These are phyloP conservation scores for Boleophthalmus pectinirostris DNA, from an alignment of 2,113 vertebrate species.

Conservation along the genomic window DNA sequence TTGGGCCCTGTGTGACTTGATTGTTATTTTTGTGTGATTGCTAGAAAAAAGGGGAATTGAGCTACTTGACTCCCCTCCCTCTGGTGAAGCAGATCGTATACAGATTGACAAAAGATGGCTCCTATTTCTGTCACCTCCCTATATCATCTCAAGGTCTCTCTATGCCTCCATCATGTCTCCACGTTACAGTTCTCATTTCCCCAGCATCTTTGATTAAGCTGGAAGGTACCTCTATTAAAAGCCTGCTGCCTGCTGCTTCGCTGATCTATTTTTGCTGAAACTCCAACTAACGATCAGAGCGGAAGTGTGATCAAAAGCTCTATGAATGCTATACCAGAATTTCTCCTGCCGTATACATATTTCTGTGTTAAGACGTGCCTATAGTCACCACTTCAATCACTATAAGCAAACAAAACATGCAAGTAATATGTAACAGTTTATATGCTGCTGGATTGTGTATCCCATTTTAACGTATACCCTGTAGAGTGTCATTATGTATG, in stretches of 20 bases:
- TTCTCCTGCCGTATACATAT: conserved; percentile 8
- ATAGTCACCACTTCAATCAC: conserved; percentile 39
- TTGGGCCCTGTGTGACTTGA: not conserved
- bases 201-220: conserved; percentile 54
- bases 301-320: conserved; percentile 43
- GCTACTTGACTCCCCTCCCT: conserved; percentile 27
- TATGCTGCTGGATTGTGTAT: not conserved
- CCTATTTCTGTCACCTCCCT: conserved; percentile 14
- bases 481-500: conserved; percentile 19
- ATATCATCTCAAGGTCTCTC: not conserved
- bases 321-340: conserved; percentile 41
- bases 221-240: conserved; percentile 49
- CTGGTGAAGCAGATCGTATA: conserved; percentile 26
- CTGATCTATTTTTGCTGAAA: conserved; percentile 44
- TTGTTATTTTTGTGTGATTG: conserved; percentile 56
- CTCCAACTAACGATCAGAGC: conserved; percentile 34
- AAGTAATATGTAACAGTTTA: not conserved
- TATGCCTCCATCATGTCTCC: conserved; percentile 6
- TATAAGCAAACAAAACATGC: conserved; percentile 31
- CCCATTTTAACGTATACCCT: not conserved
- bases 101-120: conserved; percentile 15
- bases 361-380: conserved; percentile 23
- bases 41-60: conserved; percentile 44
- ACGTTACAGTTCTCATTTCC: conserved; percentile 23
- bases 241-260: conserved; percentile 24